Evolutionary conservation across 2,888 invertebrate species (phyloP).

Genomic region (Ormyrus nitidulus): DNA sequence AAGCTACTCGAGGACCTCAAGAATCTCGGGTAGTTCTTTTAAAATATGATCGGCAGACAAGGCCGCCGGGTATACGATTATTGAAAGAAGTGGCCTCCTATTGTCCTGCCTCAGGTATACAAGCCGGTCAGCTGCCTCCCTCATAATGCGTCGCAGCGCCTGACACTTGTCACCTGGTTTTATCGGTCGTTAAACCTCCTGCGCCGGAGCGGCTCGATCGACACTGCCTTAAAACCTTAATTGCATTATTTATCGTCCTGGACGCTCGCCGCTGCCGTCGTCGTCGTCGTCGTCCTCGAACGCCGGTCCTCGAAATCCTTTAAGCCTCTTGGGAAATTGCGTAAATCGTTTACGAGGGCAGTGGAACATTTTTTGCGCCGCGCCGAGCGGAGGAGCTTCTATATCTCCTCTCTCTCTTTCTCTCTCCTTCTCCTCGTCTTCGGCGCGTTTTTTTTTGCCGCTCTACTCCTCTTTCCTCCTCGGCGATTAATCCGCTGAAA

Average conservation of each 20-base stretch:
- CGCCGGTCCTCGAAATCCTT: constrained; percentile 49
- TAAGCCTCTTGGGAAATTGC: constrained; percentile 57
- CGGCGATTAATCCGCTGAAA: constrained; percentile 51
- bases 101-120: constrained; percentile 42
- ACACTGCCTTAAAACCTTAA: constrained; percentile 66
- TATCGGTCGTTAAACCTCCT: constrained; percentile 70
- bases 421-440: background rate
- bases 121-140: background rate
- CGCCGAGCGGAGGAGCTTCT: background rate
- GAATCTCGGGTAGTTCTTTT: constrained; percentile 13
- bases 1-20: constrained; percentile 4
- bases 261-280: constrained; percentile 52
- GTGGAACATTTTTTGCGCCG: constrained; percentile 49
- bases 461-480: constrained; percentile 1
- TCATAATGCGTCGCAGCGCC: constrained; percentile 32
- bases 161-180: constrained; percentile 73
- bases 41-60: constrained; percentile 47
- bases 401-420: constrained; percentile 7
- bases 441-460: background rate
- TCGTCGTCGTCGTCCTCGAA: constrained; percentile 38
- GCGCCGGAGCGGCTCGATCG: constrained; percentile 61
- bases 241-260: constrained; percentile 68
- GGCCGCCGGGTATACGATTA: constrained; percentile 39
- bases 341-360: constrained; percentile 56
- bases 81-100: constrained; percentile 45